These are phyloP conservation scores for Athetis lepigone DNA, from an alignment of 2,888 invertebrate species.

Conservation along the genomic window DNA sequence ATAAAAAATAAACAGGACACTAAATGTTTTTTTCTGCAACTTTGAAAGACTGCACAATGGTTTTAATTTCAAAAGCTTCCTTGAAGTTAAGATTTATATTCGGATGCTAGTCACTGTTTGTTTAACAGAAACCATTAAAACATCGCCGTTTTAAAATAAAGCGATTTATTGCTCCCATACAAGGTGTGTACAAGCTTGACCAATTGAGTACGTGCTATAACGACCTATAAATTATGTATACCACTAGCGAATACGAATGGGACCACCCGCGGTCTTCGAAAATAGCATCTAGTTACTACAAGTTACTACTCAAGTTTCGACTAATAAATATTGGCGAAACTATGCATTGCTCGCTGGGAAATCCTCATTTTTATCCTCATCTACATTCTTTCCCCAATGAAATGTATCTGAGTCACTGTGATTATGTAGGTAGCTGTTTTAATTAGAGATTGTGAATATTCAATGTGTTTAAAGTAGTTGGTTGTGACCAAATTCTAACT, in stretches of 20 bases:
- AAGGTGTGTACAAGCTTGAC: slow-evolving; percentile 41
- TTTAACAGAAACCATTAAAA: slow-evolving; percentile 7
- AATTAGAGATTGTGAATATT: too few species aligned
- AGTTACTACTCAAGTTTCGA: slow-evolving; percentile 12
- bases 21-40: neutral
- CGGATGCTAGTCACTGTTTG: slow-evolving; percentile 8
- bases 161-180: slow-evolving; percentile 38
- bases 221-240: slow-evolving; percentile 58
- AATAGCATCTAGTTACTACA: slow-evolving; percentile 32
- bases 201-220: slow-evolving; percentile 49
- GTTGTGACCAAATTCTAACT: neutral
- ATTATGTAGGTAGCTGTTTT: slow-evolving; percentile 26
- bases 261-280: slow-evolving; percentile 61
- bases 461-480: too few species aligned
- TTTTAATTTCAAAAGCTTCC: neutral
- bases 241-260: slow-evolving; percentile 53
- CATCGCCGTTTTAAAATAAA: slow-evolving; percentile 29
- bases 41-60: neutral
- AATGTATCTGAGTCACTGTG: slow-evolving; percentile 21
- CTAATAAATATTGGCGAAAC: slow-evolving; percentile 9
- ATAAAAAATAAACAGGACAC: neutral
- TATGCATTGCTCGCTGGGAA: slow-evolving; percentile 48
- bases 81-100: neutral
- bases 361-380: slow-evolving; percentile 55
- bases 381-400: neutral